These are phyloP conservation scores for Vimba vimba DNA, from an alignment of 2,113 vertebrate genomes.

Conservation along the genomic window DNA sequence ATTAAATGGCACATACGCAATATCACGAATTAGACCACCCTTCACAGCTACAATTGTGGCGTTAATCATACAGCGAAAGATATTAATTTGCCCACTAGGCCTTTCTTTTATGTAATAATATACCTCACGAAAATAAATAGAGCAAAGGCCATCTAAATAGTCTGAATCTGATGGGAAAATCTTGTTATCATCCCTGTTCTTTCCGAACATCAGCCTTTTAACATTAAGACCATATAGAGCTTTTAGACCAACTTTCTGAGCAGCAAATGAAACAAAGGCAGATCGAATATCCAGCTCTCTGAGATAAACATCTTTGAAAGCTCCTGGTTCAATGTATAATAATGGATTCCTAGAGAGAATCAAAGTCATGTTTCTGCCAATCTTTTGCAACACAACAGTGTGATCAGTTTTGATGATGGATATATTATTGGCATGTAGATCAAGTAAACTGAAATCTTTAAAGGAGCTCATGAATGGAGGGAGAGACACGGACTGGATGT, in stretches of 20 bases:
- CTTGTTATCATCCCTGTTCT: constrained; percentile 52
- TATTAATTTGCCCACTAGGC: rapidly evolving
- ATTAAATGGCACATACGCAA: background rate
- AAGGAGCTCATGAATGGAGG: constrained; percentile 45
- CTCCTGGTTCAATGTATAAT: constrained; percentile 67
- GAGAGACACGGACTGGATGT: constrained; percentile 36
- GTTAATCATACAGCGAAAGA: constrained; percentile 70
- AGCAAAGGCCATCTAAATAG: constrained; percentile 67
- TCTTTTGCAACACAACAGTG: constrained; percentile 57
- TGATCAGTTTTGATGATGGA: constrained; percentile 33
- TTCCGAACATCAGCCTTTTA: constrained; percentile 70
- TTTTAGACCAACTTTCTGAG: constrained; percentile 66
- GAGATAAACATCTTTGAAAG: constrained; percentile 70
- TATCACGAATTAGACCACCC: rapidly evolving
- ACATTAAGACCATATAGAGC: constrained; percentile 72
- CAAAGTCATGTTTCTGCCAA: constrained; percentile 69
- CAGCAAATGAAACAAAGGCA: constrained; percentile 64
- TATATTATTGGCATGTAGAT: constrained; percentile 54
- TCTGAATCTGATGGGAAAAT: no score
- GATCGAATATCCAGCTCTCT: constrained; percentile 69
- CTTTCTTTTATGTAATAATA: background rate
- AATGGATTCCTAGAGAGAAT: constrained; percentile 78
- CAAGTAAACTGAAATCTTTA: constrained; percentile 35
- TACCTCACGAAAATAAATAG: constrained; percentile 68
- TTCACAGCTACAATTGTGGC: constrained; percentile 69